Percentiles rank a stretch among this genome's conserved stretches.
Conservation (phyloP, 2,113 vertebrate species). For the Rhizomys pruinosus region DNA sequence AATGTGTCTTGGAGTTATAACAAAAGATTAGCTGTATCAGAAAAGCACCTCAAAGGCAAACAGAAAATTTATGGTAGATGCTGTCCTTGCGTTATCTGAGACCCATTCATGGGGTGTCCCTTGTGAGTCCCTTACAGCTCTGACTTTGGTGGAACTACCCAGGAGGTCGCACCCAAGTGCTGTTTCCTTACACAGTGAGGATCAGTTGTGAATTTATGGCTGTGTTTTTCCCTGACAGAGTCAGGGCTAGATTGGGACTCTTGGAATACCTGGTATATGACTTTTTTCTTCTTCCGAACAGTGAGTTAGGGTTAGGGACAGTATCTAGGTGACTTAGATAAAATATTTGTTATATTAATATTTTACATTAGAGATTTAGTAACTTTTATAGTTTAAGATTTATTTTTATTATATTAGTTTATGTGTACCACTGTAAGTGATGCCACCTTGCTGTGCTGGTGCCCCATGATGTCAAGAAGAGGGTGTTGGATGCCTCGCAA, state of each 20-base stretch:
- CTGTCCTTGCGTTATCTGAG: not conserved
- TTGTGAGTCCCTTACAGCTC: not conserved
- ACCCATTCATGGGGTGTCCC: not conserved
- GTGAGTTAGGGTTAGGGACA: not conserved
- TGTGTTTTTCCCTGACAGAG: not conserved
- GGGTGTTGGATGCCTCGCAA: no score
- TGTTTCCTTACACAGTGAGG: not conserved
- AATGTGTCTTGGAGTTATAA: not conserved
- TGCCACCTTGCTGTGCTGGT: no score
- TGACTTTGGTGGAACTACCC: not conserved
- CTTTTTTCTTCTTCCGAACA: not conserved
- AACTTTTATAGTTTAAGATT: not conserved
- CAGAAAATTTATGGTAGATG: not conserved
- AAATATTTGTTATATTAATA: not conserved
- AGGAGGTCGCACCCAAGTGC: not conserved
- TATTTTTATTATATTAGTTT: no score
- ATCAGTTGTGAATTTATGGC: not conserved
- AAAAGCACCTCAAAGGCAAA: not conserved
- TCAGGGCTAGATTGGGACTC: not conserved
- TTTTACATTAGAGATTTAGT: not conserved
- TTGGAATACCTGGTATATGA: not conserved
- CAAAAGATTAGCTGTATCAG: not conserved
- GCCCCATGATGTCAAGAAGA: no score
- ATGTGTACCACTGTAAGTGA: no score
- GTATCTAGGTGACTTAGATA: not conserved